A percentile compares a stretch with the other conserved stretches of the same genome.
Conservation (phyloP, 1,140 invertebrate species). For the Drosophila aff. region DNA sequence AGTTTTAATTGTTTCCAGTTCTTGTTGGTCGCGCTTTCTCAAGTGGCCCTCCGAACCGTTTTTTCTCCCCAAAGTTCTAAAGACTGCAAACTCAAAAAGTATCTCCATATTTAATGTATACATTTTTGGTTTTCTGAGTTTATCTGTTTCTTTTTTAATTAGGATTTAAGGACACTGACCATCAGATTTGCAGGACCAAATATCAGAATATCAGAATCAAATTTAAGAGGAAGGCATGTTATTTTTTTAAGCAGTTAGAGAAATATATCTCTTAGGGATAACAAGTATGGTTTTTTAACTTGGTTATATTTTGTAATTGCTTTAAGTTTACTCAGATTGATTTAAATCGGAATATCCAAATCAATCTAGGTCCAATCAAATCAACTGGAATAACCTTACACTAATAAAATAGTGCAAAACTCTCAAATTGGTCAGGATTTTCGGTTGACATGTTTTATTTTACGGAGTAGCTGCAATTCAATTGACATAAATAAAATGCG, state of each 20-base stretch:
- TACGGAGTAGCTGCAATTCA: neutral
- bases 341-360: no score
- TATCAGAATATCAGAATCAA: no score
- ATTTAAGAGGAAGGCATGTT: neutral
- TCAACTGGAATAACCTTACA: neutral
- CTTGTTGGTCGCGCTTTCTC: slow-evolving; percentile 30
- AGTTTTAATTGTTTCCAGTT: slow-evolving; percentile 76
- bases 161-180: neutral
- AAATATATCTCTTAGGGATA: neutral
- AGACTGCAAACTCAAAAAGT: neutral
- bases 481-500: slow-evolving; percentile 22
- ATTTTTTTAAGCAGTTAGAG: no score
- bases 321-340: neutral
- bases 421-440: neutral
- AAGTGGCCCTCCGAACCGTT: slow-evolving; percentile 44
- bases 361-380: neutral
- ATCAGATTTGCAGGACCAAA: neutral
- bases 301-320: neutral
- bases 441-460: neutral
- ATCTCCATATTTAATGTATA: neutral
- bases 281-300: neutral
- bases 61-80: neutral
- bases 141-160: neutral
- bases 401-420: neutral
- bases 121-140: neutral